Evolutionary conservation across 2,113 vertebrate genomes (phyloP).

Genomic region (Chrysochloris asiatica): DNA sequence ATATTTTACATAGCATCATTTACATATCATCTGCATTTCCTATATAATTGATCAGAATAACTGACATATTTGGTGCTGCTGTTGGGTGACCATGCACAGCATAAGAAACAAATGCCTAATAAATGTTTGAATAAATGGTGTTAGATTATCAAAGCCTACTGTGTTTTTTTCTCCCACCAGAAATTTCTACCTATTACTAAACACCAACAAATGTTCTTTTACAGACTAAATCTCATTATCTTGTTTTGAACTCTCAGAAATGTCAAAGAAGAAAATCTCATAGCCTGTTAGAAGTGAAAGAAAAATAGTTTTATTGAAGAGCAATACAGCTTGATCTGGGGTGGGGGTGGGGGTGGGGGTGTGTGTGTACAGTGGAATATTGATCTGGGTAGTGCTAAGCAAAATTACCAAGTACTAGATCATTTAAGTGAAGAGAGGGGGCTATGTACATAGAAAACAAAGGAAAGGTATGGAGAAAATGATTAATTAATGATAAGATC

Average conservation of each 20-base stretch:
- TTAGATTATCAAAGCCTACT: too few species aligned
- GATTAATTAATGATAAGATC: neutral
- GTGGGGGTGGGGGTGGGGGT: too few species aligned
- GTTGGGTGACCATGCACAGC: too few species aligned
- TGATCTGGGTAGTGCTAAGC: neutral
- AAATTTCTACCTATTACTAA: neutral
- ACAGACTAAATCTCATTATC: neutral
- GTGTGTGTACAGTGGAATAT: too few species aligned
- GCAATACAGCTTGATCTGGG: neutral
- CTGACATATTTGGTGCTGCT: too few species aligned
- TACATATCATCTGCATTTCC: neutral
- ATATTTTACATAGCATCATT: constrained; percentile 19
- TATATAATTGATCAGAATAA: constrained; percentile 40
- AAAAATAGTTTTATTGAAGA: neutral
- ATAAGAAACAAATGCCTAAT: too few species aligned
- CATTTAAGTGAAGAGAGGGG: neutral
- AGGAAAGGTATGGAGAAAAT: neutral
- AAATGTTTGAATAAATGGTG: neutral
- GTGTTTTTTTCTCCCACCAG: too few species aligned
- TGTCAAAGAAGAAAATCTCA: neutral
- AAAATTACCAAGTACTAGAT: neutral
- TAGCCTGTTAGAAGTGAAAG: neutral
- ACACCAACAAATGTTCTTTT: neutral
- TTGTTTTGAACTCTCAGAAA: constrained; percentile 41
- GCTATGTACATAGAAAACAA: neutral